Evolutionary conservation across 2,797 vertebrate genomes (phyloP).

Genomic region (Scleropages formosus): DNA sequence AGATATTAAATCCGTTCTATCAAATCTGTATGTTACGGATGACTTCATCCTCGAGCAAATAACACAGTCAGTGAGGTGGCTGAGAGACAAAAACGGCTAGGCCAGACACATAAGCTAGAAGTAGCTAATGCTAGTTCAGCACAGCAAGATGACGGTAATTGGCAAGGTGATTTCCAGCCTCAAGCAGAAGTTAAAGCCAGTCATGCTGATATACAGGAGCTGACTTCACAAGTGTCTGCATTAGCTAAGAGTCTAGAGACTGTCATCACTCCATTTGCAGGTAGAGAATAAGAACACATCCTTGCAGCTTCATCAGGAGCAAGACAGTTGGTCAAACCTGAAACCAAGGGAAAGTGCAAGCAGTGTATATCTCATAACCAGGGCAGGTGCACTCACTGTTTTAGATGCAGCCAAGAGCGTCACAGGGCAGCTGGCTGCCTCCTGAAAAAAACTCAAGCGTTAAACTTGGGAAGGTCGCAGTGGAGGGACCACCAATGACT

Average conservation of each 20-base stretch:
- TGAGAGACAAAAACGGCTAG: constrained; percentile 32
- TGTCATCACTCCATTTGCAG: not conserved
- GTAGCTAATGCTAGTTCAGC: constrained; percentile 25
- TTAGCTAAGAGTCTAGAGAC: too few species aligned
- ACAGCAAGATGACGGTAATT: constrained; percentile 9
- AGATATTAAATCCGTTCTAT: not conserved
- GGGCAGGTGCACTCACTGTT: too few species aligned
- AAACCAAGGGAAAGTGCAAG: too few species aligned
- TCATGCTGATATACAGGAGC: constrained; percentile 24
- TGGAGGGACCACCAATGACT: not conserved
- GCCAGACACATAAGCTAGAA: constrained; percentile 5
- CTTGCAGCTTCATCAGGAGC: not conserved
- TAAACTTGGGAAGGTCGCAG: too few species aligned
- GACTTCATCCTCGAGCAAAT: constrained; percentile 18
- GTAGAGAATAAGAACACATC: not conserved
- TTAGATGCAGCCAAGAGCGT: too few species aligned
- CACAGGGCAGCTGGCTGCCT: too few species aligned
- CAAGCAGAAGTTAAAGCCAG: constrained; percentile 39
- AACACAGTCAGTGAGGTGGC: constrained; percentile 1
- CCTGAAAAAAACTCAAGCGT: too few species aligned
- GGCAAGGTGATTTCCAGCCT: not conserved
- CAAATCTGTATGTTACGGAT: too few species aligned
- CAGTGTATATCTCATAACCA: too few species aligned
- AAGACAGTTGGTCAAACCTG: not conserved
- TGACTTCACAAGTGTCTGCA: constrained; percentile 33